These are phyloP conservation scores for Apteryx mantelli DNA, from an alignment of 2,113 vertebrate species.

Conservation along the genomic window DNA sequence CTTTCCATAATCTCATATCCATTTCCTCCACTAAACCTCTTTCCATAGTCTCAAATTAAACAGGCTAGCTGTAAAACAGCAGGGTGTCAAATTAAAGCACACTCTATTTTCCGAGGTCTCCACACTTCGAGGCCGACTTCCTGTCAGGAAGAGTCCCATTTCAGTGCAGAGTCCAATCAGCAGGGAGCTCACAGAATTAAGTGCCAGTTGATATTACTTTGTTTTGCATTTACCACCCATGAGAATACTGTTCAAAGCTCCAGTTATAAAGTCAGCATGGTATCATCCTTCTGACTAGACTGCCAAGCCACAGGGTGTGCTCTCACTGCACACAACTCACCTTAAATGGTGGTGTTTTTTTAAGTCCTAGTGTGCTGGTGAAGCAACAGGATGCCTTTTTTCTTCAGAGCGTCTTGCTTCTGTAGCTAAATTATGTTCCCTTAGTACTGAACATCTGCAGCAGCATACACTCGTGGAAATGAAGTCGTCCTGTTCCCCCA, in stretches of 20 bases:
- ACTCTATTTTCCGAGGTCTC: slow-evolving; percentile 88
- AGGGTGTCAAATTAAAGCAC: slow-evolving; percentile 88
- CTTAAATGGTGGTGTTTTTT: slow-evolving; percentile 82
- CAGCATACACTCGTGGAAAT: slow-evolving; percentile 38
- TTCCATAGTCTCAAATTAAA: slow-evolving; percentile 76
- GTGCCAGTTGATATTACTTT: slow-evolving; percentile 97
- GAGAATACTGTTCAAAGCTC: slow-evolving; percentile 91
- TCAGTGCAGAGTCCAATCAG: slow-evolving; percentile 87
- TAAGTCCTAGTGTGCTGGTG: slow-evolving; percentile 79
- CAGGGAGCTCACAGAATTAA: slow-evolving; percentile 91
- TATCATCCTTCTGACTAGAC: slow-evolving; percentile 86
- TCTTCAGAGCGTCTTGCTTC: slow-evolving; percentile 68
- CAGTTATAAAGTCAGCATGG: slow-evolving; percentile 81
- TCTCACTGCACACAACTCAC: slow-evolving; percentile 79
- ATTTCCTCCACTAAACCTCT: slow-evolving; percentile 28
- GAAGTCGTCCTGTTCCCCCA: background rate
- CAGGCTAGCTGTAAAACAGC: slow-evolving; percentile 79
- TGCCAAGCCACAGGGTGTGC: slow-evolving; percentile 80
- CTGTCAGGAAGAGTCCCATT: slow-evolving; percentile 92
- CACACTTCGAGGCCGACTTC: slow-evolving; percentile 85
- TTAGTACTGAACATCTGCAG: slow-evolving; percentile 57
- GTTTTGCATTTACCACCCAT: slow-evolving; percentile 91
- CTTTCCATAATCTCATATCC: slow-evolving; percentile 39
- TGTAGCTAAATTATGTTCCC: slow-evolving; percentile 66
- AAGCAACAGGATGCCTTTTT: slow-evolving; percentile 82